Percentiles rank a stretch among this genome's conserved stretches.
Evolutionary conservation across 2,113 vertebrate species (phyloP).

Genomic region (Theristicus caerulescens): DNA sequence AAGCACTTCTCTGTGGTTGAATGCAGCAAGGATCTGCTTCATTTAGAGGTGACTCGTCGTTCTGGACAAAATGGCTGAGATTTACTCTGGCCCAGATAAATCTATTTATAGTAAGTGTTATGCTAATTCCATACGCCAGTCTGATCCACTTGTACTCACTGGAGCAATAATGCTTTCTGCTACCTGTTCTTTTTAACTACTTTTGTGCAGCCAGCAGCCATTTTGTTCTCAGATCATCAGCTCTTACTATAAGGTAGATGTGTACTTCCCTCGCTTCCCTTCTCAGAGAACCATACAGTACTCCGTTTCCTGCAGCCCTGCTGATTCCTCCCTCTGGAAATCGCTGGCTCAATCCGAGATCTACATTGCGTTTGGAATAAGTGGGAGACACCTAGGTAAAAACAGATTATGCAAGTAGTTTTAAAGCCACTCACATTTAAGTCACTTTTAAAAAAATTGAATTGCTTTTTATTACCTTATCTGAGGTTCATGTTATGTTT

Average conservation of each 20-base stretch:
- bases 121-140: background rate
- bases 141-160: background rate
- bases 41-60: background rate
- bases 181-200: background rate
- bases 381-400: background rate
- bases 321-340: background rate
- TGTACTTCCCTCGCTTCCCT: background rate
- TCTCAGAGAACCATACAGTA: background rate
- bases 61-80: background rate
- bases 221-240: background rate
- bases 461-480: background rate
- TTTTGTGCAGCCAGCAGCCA: background rate
- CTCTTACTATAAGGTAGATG: background rate
- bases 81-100: slow-evolving; percentile 48
- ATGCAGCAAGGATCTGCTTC: background rate
- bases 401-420: background rate
- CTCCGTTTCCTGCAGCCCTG: background rate
- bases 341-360: background rate
- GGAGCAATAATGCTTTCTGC: background rate
- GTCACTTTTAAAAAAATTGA: background rate
- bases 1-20: background rate
- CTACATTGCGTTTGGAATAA: background rate
- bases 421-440: background rate
- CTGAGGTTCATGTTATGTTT: background rate
- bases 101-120: slow-evolving; percentile 29